These are phyloP conservation scores for Amiota minor DNA, from an alignment of 2,888 invertebrate genomes.

Conservation along the genomic window DNA sequence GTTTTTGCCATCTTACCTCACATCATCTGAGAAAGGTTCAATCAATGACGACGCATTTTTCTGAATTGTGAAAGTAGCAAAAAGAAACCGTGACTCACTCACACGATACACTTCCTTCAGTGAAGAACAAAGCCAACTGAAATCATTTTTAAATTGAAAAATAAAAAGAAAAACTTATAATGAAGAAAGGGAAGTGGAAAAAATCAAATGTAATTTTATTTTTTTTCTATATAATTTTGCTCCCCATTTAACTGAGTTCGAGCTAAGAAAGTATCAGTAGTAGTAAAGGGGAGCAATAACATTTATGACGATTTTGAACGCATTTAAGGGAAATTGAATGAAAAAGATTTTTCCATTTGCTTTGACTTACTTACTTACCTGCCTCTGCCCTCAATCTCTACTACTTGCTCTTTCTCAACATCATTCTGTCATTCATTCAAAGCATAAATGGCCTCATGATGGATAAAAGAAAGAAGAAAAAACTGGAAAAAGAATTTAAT, in stretches of 20 bases:
- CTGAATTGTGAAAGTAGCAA: too few relatives aligned
- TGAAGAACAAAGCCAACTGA: conserved; percentile 13
- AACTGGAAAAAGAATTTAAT: too few relatives aligned
- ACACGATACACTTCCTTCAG: background rate
- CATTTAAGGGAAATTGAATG: conserved; percentile 20
- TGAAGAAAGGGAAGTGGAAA: background rate
- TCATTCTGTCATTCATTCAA: background rate
- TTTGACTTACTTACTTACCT: background rate
- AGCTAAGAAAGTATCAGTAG: too few relatives aligned
- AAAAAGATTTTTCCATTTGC: conserved; percentile 11
- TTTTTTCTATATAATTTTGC: background rate
- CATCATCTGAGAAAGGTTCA: too few relatives aligned
- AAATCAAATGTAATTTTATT: conserved; percentile 13
- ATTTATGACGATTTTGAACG: conserved; percentile 19
- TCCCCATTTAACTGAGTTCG: background rate
- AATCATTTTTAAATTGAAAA: background rate
- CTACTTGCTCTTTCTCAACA: background rate
- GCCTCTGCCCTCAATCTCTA: background rate
- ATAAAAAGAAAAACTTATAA: background rate
- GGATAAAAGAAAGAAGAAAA: too few relatives aligned
- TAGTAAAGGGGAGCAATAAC: background rate
- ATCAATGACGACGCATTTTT: too few relatives aligned
- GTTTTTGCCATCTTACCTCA: too few relatives aligned
- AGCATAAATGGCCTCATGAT: too few relatives aligned
- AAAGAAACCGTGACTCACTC: background rate